phyloP scores from a whole-genome alignment of 2,888 invertebrate genomes.

The Notodonta ziczac region DNA sequence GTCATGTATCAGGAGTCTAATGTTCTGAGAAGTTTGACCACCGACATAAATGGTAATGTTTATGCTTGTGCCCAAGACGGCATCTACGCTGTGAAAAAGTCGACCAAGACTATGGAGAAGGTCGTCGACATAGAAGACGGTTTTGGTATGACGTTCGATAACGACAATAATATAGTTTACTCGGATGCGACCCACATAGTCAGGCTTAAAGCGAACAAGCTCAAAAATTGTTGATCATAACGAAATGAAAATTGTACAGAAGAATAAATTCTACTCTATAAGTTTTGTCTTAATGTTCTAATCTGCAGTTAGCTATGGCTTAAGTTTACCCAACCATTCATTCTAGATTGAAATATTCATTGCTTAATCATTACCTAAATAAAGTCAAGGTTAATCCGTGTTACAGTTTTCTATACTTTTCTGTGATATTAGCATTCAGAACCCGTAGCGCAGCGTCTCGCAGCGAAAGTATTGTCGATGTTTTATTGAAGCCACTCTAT shows the following conservation, averaged over 20 bases:
- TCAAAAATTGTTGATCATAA: conserved; percentile 18
- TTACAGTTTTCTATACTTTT: conserved; percentile 1
- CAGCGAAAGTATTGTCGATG: conserved; percentile 6
- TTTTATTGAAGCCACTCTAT: conserved; percentile 2
- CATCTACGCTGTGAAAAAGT: conserved; percentile 56
- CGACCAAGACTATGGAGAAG: conserved; percentile 43
- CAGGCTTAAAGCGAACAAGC: conserved; percentile 44
- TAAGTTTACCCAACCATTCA: not conserved
- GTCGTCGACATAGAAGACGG: conserved; percentile 54
- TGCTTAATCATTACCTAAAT: not conserved
- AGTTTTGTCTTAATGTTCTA: conserved; percentile 2
- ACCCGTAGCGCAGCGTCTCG: not conserved
- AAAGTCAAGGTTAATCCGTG: conserved; percentile 7
- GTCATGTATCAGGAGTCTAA: conserved; percentile 41
- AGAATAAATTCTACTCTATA: not conserved
- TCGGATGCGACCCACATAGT: conserved; percentile 53
- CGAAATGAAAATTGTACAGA: not conserved
- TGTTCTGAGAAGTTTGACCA: conserved; percentile 53
- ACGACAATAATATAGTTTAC: conserved; percentile 65
- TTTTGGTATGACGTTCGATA: conserved; percentile 70
- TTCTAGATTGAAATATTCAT: not conserved
- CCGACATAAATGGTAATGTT: conserved; percentile 55
- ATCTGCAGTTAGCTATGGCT: not conserved
- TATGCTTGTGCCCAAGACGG: conserved; percentile 60
- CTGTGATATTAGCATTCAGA: conserved; percentile 1